These are phyloP conservation scores for Mimumesa dahlbomi DNA, from an alignment of 2,888 invertebrate genomes.

Conservation along the genomic window DNA sequence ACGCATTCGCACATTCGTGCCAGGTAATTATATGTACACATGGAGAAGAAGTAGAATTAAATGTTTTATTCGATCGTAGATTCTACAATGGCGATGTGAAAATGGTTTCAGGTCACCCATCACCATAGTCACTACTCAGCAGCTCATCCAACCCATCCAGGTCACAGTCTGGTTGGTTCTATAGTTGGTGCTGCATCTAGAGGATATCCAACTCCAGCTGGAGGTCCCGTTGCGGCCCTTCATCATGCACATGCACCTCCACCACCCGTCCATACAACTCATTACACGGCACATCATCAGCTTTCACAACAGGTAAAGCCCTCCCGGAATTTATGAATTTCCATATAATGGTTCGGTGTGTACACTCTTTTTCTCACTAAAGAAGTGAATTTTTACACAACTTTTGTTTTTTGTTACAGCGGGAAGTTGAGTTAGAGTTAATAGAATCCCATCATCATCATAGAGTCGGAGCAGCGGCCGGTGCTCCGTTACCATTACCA, in stretches of 20 bases:
- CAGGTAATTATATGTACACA: too few species aligned
- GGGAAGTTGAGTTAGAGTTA: constrained; percentile 76
- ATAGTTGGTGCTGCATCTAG: constrained; percentile 73
- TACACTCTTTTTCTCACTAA: too few species aligned
- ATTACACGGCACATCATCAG: constrained; percentile 76
- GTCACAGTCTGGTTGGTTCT: constrained; percentile 73
- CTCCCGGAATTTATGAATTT: too few species aligned
- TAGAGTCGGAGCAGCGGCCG: constrained; percentile 79
- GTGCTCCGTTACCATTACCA: constrained; percentile 77
- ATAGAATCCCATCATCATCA: constrained; percentile 77
- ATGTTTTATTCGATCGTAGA: too few species aligned
- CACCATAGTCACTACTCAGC: constrained; percentile 75
- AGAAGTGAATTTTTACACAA: neutral
- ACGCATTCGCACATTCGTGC: constrained; percentile 77
- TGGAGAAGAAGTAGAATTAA: too few species aligned
- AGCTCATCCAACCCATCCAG: constrained; percentile 72
- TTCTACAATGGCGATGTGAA: too few species aligned
- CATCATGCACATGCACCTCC: constrained; percentile 74
- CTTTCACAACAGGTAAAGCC: constrained; percentile 75
- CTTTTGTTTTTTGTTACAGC: constrained; percentile 57
- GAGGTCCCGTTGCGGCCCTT: constrained; percentile 74
- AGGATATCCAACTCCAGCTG: constrained; percentile 75
- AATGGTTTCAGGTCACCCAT: constrained; percentile 69
- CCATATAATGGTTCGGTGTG: too few species aligned
- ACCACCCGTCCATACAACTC: constrained; percentile 75